Conservation (phyloP, 2,113 vertebrate genomes). For the Odontesthes bonariensis region DNA sequence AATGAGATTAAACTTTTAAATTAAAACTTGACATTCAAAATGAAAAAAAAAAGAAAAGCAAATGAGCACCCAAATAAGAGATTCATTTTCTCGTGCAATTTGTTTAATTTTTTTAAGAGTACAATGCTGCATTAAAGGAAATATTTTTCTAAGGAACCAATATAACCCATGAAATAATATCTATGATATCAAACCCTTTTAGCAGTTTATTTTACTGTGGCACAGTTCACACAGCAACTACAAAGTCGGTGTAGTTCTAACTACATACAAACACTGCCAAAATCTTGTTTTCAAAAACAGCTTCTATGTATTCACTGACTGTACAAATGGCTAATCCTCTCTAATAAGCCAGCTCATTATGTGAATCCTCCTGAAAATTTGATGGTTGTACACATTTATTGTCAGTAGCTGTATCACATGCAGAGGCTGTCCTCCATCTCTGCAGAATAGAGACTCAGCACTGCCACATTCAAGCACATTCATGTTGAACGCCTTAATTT, state of each 20-base stretch:
- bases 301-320: constrained; percentile 55
- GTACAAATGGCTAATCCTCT: constrained; percentile 46
- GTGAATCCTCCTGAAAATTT: constrained; percentile 13
- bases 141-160: constrained; percentile 85
- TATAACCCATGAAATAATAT: constrained; percentile 72
- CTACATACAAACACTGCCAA: constrained; percentile 66
- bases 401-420: constrained; percentile 29
- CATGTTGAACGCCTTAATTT: constrained; percentile 66
- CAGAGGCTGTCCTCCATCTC: constrained; percentile 21
- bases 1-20: neutral
- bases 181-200: constrained; percentile 57
- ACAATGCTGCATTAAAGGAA: constrained; percentile 80
- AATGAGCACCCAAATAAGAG: neutral
- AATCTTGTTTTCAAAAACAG: constrained; percentile 51
- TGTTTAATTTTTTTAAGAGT: constrained; percentile 75
- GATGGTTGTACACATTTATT: constrained; percentile 43
- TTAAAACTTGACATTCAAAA: neutral
- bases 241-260: constrained; percentile 35
- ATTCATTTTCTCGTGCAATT: constrained; percentile 52
- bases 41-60: neutral
- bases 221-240: constrained; percentile 23
- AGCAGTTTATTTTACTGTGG: constrained; percentile 53
- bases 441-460: constrained; percentile 56
- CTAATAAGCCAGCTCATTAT: constrained; percentile 26
- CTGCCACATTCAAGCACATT: constrained; percentile 44